Conservation (phyloP, 1,140 invertebrate species). For the Sarcophaga peregrina region DNA sequence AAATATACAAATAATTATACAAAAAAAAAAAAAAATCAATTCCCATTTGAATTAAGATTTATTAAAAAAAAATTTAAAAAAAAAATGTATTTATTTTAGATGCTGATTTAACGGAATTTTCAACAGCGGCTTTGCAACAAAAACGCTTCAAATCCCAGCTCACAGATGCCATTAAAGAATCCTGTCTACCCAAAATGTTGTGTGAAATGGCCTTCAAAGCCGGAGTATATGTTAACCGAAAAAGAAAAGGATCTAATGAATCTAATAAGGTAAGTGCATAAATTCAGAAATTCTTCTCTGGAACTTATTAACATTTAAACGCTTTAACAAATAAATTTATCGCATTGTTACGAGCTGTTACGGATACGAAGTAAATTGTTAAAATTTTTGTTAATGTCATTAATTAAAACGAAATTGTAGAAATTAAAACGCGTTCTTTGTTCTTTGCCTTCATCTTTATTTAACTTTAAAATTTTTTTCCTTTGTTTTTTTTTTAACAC, state of each 20-base stretch:
- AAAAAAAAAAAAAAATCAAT: too few species aligned
- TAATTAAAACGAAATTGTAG: too few species aligned
- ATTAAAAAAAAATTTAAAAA: not conserved
- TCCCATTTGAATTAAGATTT: too few species aligned
- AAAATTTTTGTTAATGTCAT: too few species aligned
- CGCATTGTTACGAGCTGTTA: not conserved
- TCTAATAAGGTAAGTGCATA: slow-evolving; percentile 73
- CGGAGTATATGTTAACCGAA: slow-evolving; percentile 74
- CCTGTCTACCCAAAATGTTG: slow-evolving; percentile 81
- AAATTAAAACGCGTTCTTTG: too few species aligned
- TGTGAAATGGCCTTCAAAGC: slow-evolving; percentile 78
- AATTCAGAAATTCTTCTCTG: not conserved
- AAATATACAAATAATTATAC: too few species aligned
- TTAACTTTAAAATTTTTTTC: too few species aligned
- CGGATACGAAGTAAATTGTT: too few species aligned
- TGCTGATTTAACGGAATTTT: slow-evolving; percentile 60
- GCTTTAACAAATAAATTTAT: not conserved
- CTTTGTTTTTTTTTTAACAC: too few species aligned
- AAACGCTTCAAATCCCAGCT: slow-evolving; percentile 54
- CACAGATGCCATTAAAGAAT: slow-evolving; percentile 63
- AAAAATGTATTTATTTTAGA: slow-evolving; percentile 49
- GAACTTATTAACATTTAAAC: not conserved
- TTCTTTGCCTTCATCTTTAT: too few species aligned
- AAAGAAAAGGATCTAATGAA: slow-evolving; percentile 77
- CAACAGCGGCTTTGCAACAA: slow-evolving; percentile 54